Conservation (phyloP, 2,888 invertebrate species). For the Drosophila mimetica region DNA sequence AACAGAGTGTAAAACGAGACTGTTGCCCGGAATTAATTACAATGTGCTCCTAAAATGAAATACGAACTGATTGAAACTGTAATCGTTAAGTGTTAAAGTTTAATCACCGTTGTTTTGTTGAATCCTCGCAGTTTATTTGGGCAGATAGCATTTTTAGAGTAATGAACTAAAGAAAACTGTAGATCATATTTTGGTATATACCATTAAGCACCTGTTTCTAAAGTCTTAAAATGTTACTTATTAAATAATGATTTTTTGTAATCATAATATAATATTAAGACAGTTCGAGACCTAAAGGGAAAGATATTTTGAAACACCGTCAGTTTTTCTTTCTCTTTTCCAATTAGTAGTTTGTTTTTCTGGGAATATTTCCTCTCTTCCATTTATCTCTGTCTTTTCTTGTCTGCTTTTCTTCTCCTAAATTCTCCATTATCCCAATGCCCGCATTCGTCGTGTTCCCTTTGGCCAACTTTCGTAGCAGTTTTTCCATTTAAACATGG, state of each 20-base stretch:
- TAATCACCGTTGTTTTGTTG: neutral
- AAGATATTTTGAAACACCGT: neutral
- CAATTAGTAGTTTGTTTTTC: neutral
- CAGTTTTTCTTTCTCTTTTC: neutral
- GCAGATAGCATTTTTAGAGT: neutral
- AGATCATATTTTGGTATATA: no score
- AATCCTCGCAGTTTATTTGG: neutral
- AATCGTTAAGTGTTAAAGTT: neutral
- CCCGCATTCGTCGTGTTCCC: neutral
- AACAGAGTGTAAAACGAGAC: constrained; percentile 1
- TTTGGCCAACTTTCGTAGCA: constrained; percentile 1
- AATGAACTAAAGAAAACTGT: no score
- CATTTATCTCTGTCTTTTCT: neutral
- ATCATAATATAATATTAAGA: no score
- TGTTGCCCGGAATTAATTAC: constrained; percentile 13
- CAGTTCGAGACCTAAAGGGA: no score
- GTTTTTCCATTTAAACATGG: constrained; percentile 3
- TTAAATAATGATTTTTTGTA: no score
- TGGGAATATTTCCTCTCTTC: neutral
- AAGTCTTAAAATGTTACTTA: no score
- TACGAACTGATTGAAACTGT: constrained; percentile 1
- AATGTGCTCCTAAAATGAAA: no score
- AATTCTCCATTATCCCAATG: constrained; percentile 18
- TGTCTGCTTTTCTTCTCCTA: constrained; percentile 1
- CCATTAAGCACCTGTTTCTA: no score